Evolutionary conservation across 1,140 invertebrate species (phyloP), one percentile per base, ranked within the genome.

Genomic region (Thaumatotibia leucotreta): DNA sequence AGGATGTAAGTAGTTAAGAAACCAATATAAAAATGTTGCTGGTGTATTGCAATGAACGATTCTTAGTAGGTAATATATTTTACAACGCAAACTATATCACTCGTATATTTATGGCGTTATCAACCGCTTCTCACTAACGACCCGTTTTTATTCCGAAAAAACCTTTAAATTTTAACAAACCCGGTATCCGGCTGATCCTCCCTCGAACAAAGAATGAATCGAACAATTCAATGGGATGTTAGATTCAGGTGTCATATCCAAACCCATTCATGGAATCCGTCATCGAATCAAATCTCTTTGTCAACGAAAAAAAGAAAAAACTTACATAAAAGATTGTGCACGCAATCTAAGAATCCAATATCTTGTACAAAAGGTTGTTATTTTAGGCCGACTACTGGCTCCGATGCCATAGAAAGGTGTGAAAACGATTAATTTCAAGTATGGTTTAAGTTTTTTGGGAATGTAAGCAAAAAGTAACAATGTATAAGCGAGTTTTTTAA

Each of bases 231-330:
- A 79, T 81, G 71, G 74, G 75, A 78, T 75, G 66, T 61, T 65
- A 72, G 79, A 79, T 85, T 88, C 86, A 85, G 86, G 86, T 89
- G 86, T 89, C 84, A 87, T 80, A 81, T 84, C 76, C 77, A 75
- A 74, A 76, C 72, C 76, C 75, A 82, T 80, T 77, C 76, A 83
- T 67, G 79, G 75, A 73, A 84, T 86, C 77, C 81, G 79, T 85
- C 82, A 80, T 77, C 78, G 84, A 80, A 86, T 88, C 83, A 80
- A 80, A 84, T 83, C 76, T 73, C 76, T 68, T 73, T 73, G 72
- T 49, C 65, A 17, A 45, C 33, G 63, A 76, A 9, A 79, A 80
- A 75, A 73, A 79, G n/a, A 78, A 82, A 82, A 76, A 77, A 39
- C 76, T 69, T 79, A 45, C 69, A 87, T 77, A 87, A 89, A 78